Evolutionary conservation across 2,113 vertebrate genomes (phyloP).

Genomic region (Hymenochirus boettgeri): DNA sequence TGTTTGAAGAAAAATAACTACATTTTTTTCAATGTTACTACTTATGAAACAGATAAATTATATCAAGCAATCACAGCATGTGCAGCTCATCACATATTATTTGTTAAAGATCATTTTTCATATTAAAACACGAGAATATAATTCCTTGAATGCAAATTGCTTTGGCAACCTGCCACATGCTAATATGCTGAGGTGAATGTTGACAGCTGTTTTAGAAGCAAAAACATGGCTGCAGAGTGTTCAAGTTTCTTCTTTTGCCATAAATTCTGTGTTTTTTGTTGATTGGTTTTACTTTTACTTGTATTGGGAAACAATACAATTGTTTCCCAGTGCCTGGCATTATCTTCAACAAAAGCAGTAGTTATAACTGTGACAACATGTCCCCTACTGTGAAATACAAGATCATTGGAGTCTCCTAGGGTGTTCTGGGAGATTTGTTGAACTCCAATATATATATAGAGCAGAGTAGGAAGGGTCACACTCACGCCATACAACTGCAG

Average conservation of each 20-base stretch:
- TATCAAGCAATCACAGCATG: conserved; percentile 47
- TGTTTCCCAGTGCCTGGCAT: too few species aligned
- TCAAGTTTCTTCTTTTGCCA: conserved; percentile 2
- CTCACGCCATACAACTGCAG: too few species aligned
- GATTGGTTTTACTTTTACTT: too few species aligned
- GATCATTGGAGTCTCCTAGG: too few species aligned
- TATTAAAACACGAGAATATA: conserved; percentile 67
- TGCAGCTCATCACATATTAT: conserved; percentile 65
- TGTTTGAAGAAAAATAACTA: not conserved
- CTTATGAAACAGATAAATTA: not conserved
- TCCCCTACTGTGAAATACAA: too few species aligned
- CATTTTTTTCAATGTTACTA: not conserved
- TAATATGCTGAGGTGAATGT: conserved; percentile 65
- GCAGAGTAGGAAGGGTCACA: too few species aligned
- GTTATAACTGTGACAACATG: too few species aligned
- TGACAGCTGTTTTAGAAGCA: conserved; percentile 58
- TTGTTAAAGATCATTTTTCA: conserved; percentile 63
- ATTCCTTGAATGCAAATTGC: conserved; percentile 63
- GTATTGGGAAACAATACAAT: too few species aligned
- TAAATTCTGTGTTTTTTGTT: conserved; percentile 44
- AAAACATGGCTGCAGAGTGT: conserved; percentile 34
- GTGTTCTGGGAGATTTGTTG: too few species aligned
- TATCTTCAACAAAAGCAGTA: too few species aligned
- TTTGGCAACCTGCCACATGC: conserved; percentile 67
- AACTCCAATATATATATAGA: too few species aligned